Conservation (phyloP, 2,888 invertebrate genomes). For the Drosophila phalerata region DNA sequence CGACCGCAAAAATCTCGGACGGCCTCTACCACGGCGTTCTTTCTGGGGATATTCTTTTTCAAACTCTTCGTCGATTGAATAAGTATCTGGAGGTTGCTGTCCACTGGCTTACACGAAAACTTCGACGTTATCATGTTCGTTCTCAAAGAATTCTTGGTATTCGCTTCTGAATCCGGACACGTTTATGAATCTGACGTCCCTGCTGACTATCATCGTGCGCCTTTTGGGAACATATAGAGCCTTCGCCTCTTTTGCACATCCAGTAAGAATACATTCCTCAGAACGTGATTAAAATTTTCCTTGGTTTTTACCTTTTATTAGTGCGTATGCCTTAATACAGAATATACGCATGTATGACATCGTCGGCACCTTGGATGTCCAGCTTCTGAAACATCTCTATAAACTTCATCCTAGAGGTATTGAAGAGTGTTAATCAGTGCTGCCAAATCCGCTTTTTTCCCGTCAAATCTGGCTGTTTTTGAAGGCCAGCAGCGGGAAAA, state of each 20-base stretch:
- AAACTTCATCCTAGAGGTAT: too few species aligned
- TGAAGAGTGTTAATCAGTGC: too few species aligned
- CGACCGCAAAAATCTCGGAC: background rate
- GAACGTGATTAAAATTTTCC: conserved; percentile 1
- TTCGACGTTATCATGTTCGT: background rate
- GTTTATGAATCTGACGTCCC: background rate
- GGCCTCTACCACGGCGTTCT: background rate
- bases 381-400: too few species aligned
- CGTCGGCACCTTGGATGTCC: background rate
- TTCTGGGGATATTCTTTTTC: background rate
- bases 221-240: background rate
- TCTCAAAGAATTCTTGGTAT: background rate
- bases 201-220: background rate
- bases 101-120: background rate
- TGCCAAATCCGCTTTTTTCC: too few species aligned
- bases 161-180: background rate
- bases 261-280: background rate
- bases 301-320: background rate
- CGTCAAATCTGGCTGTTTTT: too few species aligned
- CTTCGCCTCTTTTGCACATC: background rate
- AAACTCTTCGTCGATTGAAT: background rate
- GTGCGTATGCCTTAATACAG: background rate
- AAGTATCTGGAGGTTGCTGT: background rate
- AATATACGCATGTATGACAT: background rate
- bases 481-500: too few species aligned